Percentiles rank a stretch among this genome's conserved stretches.
Conservation (phyloP, 2,888 invertebrate species). For the Incurvaria masculella region DNA sequence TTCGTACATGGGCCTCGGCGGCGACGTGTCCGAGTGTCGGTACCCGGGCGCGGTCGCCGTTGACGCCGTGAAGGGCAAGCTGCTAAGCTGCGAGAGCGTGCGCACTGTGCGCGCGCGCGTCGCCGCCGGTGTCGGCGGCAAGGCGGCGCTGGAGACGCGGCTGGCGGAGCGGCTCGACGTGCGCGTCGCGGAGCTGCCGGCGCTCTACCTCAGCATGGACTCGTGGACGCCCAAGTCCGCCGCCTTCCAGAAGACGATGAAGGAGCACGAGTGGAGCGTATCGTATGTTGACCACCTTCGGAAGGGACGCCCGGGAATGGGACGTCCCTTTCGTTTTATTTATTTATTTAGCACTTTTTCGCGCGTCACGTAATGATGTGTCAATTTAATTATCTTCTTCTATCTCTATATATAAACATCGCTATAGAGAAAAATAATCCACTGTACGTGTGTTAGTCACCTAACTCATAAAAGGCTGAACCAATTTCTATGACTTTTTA, state of each 20-base stretch:
- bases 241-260: constrained; percentile 54
- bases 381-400: too few relatives aligned
- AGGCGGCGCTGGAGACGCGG: constrained; percentile 44
- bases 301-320: too few relatives aligned
- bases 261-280: constrained; percentile 56
- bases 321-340: too few relatives aligned
- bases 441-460: too few relatives aligned
- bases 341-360: too few relatives aligned
- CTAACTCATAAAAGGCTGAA: too few relatives aligned
- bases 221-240: constrained; percentile 74
- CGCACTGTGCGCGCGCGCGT: constrained; percentile 46
- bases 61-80: constrained; percentile 51
- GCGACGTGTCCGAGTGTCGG: constrained; percentile 23
- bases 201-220: constrained; percentile 67
- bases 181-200: constrained; percentile 59
- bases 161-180: constrained; percentile 51
- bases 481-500: too few relatives aligned
- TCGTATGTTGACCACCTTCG: constrained; percentile 39
- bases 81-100: constrained; percentile 48
- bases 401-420: too few relatives aligned
- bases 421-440: too few relatives aligned
- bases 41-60: constrained; percentile 49
- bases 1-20: constrained; percentile 13
- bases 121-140: constrained; percentile 24
- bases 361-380: too few relatives aligned